Evolutionary conservation across 2,888 invertebrate species (phyloP).

Genomic region (Drosophila siamana): DNA sequence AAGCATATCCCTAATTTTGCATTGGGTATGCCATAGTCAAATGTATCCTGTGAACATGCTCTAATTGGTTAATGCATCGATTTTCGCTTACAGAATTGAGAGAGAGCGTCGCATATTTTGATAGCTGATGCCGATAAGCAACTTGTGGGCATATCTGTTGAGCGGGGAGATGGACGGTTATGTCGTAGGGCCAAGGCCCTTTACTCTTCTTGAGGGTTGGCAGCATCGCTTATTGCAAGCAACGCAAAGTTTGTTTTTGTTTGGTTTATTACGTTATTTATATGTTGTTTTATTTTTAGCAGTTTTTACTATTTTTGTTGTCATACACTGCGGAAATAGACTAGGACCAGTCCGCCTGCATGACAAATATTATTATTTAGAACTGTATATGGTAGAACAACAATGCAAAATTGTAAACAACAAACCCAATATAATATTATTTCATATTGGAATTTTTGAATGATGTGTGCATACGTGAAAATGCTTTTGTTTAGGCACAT

Average conservation of each 20-base stretch:
- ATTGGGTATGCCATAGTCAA: conserved; percentile 19
- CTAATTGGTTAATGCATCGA: conserved; percentile 54
- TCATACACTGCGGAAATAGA: conserved; percentile 36
- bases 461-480: not conserved
- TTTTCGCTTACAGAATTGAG: conserved; percentile 59
- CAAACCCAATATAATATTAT: not conserved
- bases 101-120: conserved; percentile 43
- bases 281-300: conserved; percentile 31
- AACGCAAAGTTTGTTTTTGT: conserved; percentile 26
- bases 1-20: not conserved
- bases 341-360: not conserved
- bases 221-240: conserved; percentile 21
- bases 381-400: not conserved
- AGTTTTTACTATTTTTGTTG: conserved; percentile 37
- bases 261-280: conserved; percentile 30
- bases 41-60: conserved; percentile 3
- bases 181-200: conserved; percentile 46
- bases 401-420: not conserved
- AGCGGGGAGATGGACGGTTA: not conserved
- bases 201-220: conserved; percentile 24
- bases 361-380: not conserved
- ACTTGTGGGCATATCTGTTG: conserved; percentile 19
- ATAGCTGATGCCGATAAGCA: conserved; percentile 62
- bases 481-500: not conserved
- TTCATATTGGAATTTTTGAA: not conserved